Evolutionary conservation across 2,797 vertebrate genomes (phyloP).

Genomic region (Trachurus trachurus): DNA sequence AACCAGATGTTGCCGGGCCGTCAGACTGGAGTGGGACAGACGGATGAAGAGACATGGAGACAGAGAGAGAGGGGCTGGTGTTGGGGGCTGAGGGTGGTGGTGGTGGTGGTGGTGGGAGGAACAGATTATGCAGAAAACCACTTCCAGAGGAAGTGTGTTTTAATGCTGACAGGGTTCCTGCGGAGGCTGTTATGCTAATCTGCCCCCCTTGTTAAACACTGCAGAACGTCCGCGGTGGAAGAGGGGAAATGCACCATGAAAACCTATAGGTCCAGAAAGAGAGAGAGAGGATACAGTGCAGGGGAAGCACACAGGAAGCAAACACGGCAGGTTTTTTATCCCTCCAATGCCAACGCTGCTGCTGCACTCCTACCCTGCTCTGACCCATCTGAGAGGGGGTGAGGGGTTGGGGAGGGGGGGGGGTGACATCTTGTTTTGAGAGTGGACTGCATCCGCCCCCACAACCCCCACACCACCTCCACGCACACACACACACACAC

Average conservation of each 20-base stretch:
- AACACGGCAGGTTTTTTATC: constrained; percentile 74
- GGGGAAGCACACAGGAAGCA: constrained; percentile 81
- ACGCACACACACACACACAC: constrained; percentile 30
- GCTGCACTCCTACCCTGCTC: constrained; percentile 47
- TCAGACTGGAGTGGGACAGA: not conserved
- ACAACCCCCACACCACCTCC: constrained; percentile 16
- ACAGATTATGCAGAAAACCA: constrained; percentile 80
- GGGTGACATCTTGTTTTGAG: constrained; percentile 79
- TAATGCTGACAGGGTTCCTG: constrained; percentile 80
- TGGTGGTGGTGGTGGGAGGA: constrained; percentile 55
- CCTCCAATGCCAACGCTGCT: constrained; percentile 48
- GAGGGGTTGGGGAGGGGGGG: constrained; percentile 55
- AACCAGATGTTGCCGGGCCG: not conserved
- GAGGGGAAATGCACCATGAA: constrained; percentile 80
- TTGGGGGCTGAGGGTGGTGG: constrained; percentile 11
- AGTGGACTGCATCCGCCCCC: constrained; percentile 67
- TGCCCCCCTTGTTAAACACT: constrained; percentile 71
- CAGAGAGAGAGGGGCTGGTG: constrained; percentile 1
- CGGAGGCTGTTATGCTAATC: constrained; percentile 84
- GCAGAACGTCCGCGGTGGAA: constrained; percentile 60
- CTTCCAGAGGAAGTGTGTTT: constrained; percentile 82
- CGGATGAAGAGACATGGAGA: not conserved
- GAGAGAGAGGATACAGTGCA: constrained; percentile 14
- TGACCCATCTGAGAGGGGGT: constrained; percentile 55
- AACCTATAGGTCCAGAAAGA: constrained; percentile 60